Conservation (phyloP, 2,797 vertebrate genomes). For the Lepilemur septentrionalis region DNA sequence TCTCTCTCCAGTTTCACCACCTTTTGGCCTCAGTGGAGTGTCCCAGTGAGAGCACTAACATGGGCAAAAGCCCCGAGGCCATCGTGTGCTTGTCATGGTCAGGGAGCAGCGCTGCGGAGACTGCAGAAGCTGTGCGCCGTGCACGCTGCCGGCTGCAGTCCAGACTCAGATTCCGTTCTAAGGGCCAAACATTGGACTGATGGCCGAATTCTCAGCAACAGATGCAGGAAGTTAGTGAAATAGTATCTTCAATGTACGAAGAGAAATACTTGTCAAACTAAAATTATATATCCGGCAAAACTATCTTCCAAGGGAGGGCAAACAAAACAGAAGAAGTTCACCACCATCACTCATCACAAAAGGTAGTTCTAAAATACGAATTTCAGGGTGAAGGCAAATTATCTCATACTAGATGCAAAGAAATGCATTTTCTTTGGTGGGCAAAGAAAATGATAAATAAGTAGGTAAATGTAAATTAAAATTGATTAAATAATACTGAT, state of each 20-base stretch:
- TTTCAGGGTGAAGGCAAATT: neutral
- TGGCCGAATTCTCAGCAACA: neutral
- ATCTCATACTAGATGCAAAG: neutral
- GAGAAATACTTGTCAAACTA: neutral
- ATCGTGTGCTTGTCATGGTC: neutral
- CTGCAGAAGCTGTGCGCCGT: rapidly evolving
- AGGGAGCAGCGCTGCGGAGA: neutral
- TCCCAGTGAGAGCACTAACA: neutral
- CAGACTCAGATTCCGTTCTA: neutral
- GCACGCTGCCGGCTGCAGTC: neutral
- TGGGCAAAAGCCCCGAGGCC: neutral
- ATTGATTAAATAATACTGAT: neutral
- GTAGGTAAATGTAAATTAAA: neutral
- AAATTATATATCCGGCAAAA: neutral
- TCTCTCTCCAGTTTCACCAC: no score
- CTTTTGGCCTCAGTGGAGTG: neutral
- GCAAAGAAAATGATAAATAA: no score
- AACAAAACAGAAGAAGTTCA: neutral
- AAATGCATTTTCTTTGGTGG: no score
- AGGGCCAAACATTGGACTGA: neutral
- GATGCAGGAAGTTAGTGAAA: neutral
- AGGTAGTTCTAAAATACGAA: neutral
- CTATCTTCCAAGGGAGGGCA: neutral
- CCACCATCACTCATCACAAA: neutral
- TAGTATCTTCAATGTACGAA: neutral